Evolutionary conservation across 2,888 invertebrate species (phyloP), one percentile per base, ranked within the genome.

Genomic region (Polydrusus tereticollis): DNA sequence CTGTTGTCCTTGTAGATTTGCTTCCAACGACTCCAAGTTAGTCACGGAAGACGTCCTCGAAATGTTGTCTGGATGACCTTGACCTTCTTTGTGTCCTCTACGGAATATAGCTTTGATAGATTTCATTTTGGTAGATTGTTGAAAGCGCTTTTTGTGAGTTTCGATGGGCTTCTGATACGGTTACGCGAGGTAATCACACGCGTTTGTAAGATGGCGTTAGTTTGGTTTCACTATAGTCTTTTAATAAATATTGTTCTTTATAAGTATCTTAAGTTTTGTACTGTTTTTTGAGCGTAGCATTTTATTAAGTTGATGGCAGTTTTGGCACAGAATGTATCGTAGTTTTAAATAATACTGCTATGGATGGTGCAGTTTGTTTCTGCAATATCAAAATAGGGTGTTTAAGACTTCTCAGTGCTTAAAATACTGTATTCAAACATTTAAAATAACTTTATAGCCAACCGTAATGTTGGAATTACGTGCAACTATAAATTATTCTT

Each of bases 71-170:
- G 77, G 79, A 26, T 78, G 77, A 64, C 73, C 77, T 65, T 79
- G 80, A 8, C 79, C 80, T 50, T 78, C 88, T 85, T 84, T 87
- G 80, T 82, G 88, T 85, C 83, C 94, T 92, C 94, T 94, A 88
- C 94, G 94, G 89, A 95, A 95, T 86, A 95, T 91, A 83, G 94
- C 94, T 90, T 94, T 94, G 87, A 95, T 91, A 90, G 94, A 95
- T 91, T 94, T 94, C 94, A 94, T 94, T 88, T 90, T 92, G 57
- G 29, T 38, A n/a, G 5, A 23, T n/a, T 16, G n/a, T 36, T 26
- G 14, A 64, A 16, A 12, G 10, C 36, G 52, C 21, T 36, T 38
- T 52, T 52, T 50, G 52, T 52, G 43, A 52, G 52, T 64, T 64
- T 64, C 64, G 64, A 52, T 21, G 14, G 36, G 43, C 6, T 45